These are phyloP conservation scores for Agrypnia vestita DNA, from an alignment of 1,140 invertebrate species.

Conservation along the genomic window DNA sequence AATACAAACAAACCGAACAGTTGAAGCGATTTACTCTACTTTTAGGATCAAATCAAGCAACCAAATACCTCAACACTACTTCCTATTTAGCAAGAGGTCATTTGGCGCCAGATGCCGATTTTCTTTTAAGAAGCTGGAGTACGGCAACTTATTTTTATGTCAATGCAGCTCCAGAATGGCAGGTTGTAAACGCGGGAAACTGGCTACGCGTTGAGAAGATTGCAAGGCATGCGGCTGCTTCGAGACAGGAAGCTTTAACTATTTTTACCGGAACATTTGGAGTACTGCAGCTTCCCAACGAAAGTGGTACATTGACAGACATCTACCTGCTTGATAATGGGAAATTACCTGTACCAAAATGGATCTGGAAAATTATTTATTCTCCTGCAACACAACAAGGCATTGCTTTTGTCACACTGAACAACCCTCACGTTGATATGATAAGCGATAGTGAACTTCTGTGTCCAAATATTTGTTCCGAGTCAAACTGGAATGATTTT, in stretches of 20 bases:
- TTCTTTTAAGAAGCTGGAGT: slow-evolving; percentile 67
- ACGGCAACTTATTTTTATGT: slow-evolving; percentile 71
- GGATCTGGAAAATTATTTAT: slow-evolving; percentile 70
- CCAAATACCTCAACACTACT: slow-evolving; percentile 64
- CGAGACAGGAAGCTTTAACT: slow-evolving; percentile 64
- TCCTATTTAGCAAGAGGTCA: slow-evolving; percentile 68
- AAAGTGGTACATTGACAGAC: slow-evolving; percentile 49
- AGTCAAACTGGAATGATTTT: slow-evolving; percentile 62
- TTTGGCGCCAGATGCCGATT: slow-evolving; percentile 70
- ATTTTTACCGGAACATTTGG: slow-evolving; percentile 74
- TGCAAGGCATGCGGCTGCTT: slow-evolving; percentile 64
- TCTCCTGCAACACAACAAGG: slow-evolving; percentile 62
- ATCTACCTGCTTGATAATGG: slow-evolving; percentile 65
- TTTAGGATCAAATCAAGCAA: slow-evolving; percentile 62
- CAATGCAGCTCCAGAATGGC: slow-evolving; percentile 76
- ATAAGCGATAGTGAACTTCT: slow-evolving; percentile 56
- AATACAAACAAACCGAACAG: slow-evolving; percentile 55
- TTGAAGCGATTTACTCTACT: slow-evolving; percentile 62
- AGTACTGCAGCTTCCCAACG: slow-evolving; percentile 66
- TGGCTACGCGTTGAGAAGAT: slow-evolving; percentile 70
- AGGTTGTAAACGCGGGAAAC: slow-evolving; percentile 74
- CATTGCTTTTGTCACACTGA: slow-evolving; percentile 70
- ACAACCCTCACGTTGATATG: slow-evolving; percentile 67
- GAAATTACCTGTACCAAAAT: slow-evolving; percentile 69
- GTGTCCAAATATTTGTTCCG: slow-evolving; percentile 66